Base-by-base conservation (phyloP, 2,797 vertebrate species). In the Leptodactylus fallax region DNA sequence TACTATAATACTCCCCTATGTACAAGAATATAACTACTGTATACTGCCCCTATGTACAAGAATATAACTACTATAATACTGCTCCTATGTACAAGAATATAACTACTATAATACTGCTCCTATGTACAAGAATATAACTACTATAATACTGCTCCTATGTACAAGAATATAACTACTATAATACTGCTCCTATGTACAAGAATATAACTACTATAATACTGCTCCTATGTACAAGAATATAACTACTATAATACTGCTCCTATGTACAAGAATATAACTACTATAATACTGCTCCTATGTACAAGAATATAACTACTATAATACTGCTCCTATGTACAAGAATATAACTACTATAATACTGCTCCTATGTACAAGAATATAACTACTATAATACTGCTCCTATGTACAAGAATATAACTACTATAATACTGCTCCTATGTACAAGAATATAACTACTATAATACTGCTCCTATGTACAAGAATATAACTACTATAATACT, bases 261-360 rank as follows among this genome's bases (percentile, higher is more conserved):
- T 60, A 60, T 60, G 58, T 60, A 60, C 58, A 60, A 60, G 58
- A 60, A 60, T 60, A 19, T 60, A 60, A 60, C 58, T 60, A 60
- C 58, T 61, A 61, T 61, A 61, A 61, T 61, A 61, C 58, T 61
- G 58, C 58, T 9, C 58, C 58, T 61, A 61, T 61, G 17, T 61
- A 61, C 19, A 61, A 61, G 58, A 61, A 61, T 65, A 65, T 65
- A 65, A 65, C 61, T 65, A 65, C 58, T 61, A 65, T 65, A n/a
- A 65, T 65, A 65, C 61, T 23, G n/a, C 58, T 12, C 61, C 60
- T 61, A n/a, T 61, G 21, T 61, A 61, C 60, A 61, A 61, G 60
- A 61, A n/a, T 61, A 61, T 61, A 61, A 61, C 60, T n/a, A 61
- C 60, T 61, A 61, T 61, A 61, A 61, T 61, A n/a, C 60, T 61